Evolutionary conservation across 1,140 invertebrate species (phyloP), one percentile per base, ranked within the genome.

Genomic region (Galendromus occidentalis): DNA sequence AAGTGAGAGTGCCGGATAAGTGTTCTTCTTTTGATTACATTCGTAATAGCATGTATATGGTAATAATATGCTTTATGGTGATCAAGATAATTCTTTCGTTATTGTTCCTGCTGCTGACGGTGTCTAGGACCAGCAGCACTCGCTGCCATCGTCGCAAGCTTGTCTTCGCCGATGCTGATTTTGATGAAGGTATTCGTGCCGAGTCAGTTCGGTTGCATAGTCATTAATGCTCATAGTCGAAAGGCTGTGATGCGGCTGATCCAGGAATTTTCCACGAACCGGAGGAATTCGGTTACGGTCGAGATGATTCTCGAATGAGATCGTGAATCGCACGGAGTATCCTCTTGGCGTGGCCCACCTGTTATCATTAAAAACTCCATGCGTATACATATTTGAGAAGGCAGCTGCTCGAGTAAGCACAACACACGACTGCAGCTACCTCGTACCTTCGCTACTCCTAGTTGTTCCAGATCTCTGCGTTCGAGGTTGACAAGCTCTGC

Each of bases 321-420:
- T 93, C 90, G 74, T 88, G 87, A 65, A 93, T 90, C 17, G 86
- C 89, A 74, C 91, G 87, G 66, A 92, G 82, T 67, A 97, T 88
- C 68, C 91, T 81, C 76, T 95, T 97, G 1, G 95, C 83, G 74
- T 97, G 91, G 5, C 91, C 91, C 39, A 95, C 78, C 78, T 96
- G 51, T n/a, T n/a, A n/a, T n/a, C n/a, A n/a, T 44, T n/a, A 44
- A 44, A 44, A 44, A 44, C 14, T 14, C 14, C n/a, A 44, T 12
- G 42, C 12, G n/a, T 12, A 14, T 44, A 14, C 14, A 44, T 44
- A 44, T 12, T 14, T n/a, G n/a, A 12, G n/a, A 12, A 14, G 42
- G 42, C 42, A 44, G 42, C n/a, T 44, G 42, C 14, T 44, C n/a
- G 42, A 12, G 14, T 44, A 44, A 14, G n/a, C 12, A 44, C 14